Base-by-base conservation (phyloP, 2,888 invertebrate genomes). In the Limnephilus lunatus region DNA sequence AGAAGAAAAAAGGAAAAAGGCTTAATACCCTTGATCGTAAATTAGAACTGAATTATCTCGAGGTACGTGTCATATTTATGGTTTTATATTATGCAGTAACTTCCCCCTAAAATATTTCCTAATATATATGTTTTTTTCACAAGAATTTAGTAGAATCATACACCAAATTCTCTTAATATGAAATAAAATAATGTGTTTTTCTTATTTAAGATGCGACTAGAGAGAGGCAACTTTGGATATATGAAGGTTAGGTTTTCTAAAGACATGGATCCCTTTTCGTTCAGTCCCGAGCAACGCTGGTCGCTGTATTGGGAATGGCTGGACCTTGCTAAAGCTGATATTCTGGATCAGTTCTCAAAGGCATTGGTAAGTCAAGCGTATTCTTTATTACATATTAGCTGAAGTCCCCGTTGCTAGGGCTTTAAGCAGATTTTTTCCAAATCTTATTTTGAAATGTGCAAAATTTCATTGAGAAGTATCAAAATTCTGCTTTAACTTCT, bases 201-300 rank as follows among this genome's bases (percentile, higher is more conserved):
- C 5, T 68, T 25, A 68, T 68, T 68, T 68, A 68, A 68, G 68
- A 68, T 68, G 68, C 68, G 68, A 25, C 25, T 68, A 68, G 68
- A 7, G 2, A 68, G 68, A 68, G 68, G 68, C 68, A 68, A 68
- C 68, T 4, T n/a, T 5, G 68, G 68, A 68, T 68, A 68, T n/a
- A 68, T 68, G 68, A 68, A 68, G 25, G 68, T 68, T 7, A 39
- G 11, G 35, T 83, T 83, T 32, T 25, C 32, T 39, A 11, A 25
- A 68, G 68, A 68, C 25, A 68, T 68, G 68, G 30, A 81, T 44
- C 32, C n/a, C 15, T 30, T 19, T 48, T 31, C 30, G 25, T 91
- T 86, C 68, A 85, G 31, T 80, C 25, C 94, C 53, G 19, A 92
- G 11, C 94, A 95, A 1, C 95, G 95, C 91, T 96, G 96, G 96